These are phyloP conservation scores for Diuraphis noxia DNA, from an alignment of 1,140 invertebrate genomes.

Conservation along the genomic window DNA sequence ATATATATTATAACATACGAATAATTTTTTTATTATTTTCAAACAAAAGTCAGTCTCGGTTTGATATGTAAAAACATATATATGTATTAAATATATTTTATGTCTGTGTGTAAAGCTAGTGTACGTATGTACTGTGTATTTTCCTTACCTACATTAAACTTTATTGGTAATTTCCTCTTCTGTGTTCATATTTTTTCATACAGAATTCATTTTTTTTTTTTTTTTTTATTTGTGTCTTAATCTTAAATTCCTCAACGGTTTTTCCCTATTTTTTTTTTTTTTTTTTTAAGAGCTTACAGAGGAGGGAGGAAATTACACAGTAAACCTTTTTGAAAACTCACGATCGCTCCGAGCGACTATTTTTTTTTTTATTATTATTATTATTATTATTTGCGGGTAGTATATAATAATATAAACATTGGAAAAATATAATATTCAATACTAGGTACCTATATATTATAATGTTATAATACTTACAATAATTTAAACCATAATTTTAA, in stretches of 20 bases:
- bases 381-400: background rate
- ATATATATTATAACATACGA: conserved; percentile 33
- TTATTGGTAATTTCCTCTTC: conserved; percentile 23
- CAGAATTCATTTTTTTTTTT: background rate
- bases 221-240: background rate
- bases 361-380: too few species aligned
- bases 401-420: background rate
- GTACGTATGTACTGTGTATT: background rate
- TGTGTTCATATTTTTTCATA: background rate
- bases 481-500: background rate
- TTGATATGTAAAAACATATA: conserved; percentile 30
- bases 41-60: background rate
- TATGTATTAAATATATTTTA: conserved; percentile 22
- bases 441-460: background rate
- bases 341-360: background rate
- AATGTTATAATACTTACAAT: background rate
- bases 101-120: background rate
- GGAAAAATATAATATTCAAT: background rate
- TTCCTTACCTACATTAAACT: background rate
- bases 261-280: conserved; percentile 7
- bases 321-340: conserved; percentile 23
- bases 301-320: background rate
- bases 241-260: too few species aligned
- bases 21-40: conserved; percentile 20
- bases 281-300: background rate